These are phyloP conservation scores for Prunella strophiata DNA, from an alignment of 2,797 vertebrate species.

Conservation along the genomic window DNA sequence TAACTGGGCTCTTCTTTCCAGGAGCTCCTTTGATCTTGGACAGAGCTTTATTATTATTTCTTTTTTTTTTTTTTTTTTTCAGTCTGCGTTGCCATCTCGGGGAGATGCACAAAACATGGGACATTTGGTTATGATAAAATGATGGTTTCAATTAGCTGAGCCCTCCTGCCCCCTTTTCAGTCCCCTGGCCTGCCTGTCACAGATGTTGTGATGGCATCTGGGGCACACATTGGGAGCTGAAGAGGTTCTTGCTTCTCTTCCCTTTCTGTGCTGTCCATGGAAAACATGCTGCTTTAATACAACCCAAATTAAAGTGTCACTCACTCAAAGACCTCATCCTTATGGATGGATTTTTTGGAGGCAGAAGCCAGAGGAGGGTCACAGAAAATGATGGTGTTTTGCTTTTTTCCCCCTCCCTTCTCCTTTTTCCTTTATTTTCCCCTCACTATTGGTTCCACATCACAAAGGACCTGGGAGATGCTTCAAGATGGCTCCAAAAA, in stretches of 20 bases:
- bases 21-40: conserved; percentile 67
- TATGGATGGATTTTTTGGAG: background rate
- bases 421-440: background rate
- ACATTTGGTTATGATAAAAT: conserved; percentile 52
- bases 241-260: background rate
- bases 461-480: background rate
- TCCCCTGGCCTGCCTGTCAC: background rate
- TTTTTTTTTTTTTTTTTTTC: background rate
- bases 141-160: background rate
- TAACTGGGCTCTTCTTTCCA: conserved; percentile 55
- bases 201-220: background rate
- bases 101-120: conserved; percentile 24
- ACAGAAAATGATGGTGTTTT: background rate
- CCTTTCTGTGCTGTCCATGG: background rate
- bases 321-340: background rate
- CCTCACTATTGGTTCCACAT: background rate
- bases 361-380: background rate
- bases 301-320: conserved; percentile 1
- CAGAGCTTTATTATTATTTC: background rate
- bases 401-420: too few species aligned
- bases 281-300: conserved; percentile 43
- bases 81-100: background rate
- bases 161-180: background rate
- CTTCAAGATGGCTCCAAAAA: background rate
- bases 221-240: background rate